phyloP scores from a whole-genome alignment of 1,140 invertebrate genomes.

The Dolichoris vasculosae region DNA sequence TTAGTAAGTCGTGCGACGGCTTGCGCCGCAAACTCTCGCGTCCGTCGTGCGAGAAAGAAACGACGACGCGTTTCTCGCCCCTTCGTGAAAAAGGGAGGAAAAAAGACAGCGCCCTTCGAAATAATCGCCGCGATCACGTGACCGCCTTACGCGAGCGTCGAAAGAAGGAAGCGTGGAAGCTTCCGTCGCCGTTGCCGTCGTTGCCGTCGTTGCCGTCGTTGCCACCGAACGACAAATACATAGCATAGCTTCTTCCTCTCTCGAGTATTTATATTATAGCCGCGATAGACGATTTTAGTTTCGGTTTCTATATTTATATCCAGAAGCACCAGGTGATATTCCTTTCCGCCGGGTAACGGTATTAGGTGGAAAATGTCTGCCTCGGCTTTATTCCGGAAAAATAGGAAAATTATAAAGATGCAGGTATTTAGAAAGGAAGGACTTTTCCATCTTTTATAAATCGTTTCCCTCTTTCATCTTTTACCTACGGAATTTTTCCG shows the following conservation, averaged over 20 bases:
- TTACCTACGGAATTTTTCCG: neutral
- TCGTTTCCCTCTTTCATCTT: neutral
- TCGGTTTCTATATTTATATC: neutral
- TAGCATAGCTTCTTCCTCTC: neutral
- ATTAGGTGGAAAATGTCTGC: no score
- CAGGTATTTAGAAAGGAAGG: neutral
- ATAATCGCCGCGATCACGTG: slow-evolving; percentile 35
- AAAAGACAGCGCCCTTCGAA: neutral
- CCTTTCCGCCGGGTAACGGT: neutral
- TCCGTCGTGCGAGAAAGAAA: neutral
- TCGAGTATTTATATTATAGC: neutral
- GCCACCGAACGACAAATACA: neutral
- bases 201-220: no score
- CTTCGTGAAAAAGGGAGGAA: neutral
- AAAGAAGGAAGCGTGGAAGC: neutral
- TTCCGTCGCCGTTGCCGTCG: neutral
- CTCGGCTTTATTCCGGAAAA: neutral
- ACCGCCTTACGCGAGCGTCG: slow-evolving; percentile 32
- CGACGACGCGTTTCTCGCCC: no score
- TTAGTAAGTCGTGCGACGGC: slow-evolving; percentile 36
- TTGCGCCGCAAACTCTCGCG: slow-evolving; percentile 2
- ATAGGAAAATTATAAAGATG: neutral
- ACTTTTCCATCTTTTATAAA: neutral
- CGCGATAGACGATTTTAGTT: neutral
- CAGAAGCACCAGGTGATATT: neutral